Conservation (phyloP, 2,113 vertebrate genomes). For the Istiophorus platypterus region DNA sequence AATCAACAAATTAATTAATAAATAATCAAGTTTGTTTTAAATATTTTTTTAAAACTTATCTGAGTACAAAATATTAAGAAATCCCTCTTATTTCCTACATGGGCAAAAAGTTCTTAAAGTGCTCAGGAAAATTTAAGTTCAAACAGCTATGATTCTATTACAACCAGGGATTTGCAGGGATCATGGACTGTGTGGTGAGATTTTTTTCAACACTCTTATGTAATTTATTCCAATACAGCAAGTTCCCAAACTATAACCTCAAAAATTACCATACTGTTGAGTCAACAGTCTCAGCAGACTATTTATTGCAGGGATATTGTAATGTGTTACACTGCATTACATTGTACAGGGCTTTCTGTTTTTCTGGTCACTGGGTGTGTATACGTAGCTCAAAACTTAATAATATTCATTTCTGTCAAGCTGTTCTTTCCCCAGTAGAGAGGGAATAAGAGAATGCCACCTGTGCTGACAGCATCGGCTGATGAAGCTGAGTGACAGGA, state of each 20-base stretch:
- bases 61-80: neutral
- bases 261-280: conserved; percentile 14
- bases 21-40: neutral
- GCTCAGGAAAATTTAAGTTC: neutral
- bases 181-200: neutral
- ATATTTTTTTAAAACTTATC: neutral
- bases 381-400: conserved; percentile 39
- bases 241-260: conserved; percentile 12
- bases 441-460: conserved; percentile 67
- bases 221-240: conserved; percentile 31
- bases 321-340: conserved; percentile 38
- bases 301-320: conserved; percentile 18
- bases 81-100: neutral
- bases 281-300: conserved; percentile 11
- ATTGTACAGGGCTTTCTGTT: conserved; percentile 8
- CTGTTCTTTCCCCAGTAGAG: conserved; percentile 35
- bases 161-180: neutral
- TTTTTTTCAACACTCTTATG: neutral
- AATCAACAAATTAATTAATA: conserved; percentile 5
- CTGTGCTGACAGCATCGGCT: conserved; percentile 70
- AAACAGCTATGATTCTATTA: neutral
- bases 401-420: conserved; percentile 25
- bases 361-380: conserved; percentile 15
- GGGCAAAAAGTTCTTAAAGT: neutral
- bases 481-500: conserved; percentile 69